Percentiles rank a stretch among this genome's conserved stretches.
These are phyloP conservation scores for Drosophila incognita DNA, from an alignment of 2,888 invertebrate genomes.

Conservation along the genomic window DNA sequence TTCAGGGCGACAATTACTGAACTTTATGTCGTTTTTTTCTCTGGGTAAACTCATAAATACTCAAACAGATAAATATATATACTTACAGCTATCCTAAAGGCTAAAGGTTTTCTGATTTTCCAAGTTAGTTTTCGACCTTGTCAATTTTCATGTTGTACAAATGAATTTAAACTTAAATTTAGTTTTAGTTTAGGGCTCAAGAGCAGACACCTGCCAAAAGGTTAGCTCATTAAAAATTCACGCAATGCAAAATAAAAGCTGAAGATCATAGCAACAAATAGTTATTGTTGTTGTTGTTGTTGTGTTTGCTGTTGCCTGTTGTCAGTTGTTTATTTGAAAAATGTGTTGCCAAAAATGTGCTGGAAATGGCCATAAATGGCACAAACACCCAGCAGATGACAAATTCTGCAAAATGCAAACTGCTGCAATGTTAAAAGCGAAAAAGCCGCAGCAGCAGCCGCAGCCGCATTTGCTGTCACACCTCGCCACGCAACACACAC, in stretches of 20 bases:
- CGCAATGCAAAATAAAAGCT: slow-evolving; percentile 35
- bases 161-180: background rate
- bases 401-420: slow-evolving; percentile 57
- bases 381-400: slow-evolving; percentile 56
- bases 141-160: background rate
- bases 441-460: slow-evolving; percentile 81
- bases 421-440: slow-evolving; percentile 73
- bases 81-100: background rate
- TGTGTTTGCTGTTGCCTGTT: slow-evolving; percentile 25
- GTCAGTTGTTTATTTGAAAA: slow-evolving; percentile 61
- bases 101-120: background rate
- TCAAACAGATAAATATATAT: background rate
- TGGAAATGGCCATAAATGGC: slow-evolving; percentile 60
- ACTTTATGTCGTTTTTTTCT: background rate
- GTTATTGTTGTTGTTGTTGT: slow-evolving; percentile 28
- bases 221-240: slow-evolving; percentile 53
- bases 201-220: slow-evolving; percentile 34
- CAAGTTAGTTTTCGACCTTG: background rate
- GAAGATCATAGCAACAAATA: slow-evolving; percentile 38
- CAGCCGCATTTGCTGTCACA: slow-evolving; percentile 75
- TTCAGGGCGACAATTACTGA: background rate
- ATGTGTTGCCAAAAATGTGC: slow-evolving; percentile 59
- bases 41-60: background rate
- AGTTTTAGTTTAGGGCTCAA: slow-evolving; percentile 22
- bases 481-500: slow-evolving; percentile 22